Evolutionary conservation across 2,797 vertebrate species (phyloP), one percentile per base, ranked within the genome.

Genomic region (Acanthurus leucopareius): DNA sequence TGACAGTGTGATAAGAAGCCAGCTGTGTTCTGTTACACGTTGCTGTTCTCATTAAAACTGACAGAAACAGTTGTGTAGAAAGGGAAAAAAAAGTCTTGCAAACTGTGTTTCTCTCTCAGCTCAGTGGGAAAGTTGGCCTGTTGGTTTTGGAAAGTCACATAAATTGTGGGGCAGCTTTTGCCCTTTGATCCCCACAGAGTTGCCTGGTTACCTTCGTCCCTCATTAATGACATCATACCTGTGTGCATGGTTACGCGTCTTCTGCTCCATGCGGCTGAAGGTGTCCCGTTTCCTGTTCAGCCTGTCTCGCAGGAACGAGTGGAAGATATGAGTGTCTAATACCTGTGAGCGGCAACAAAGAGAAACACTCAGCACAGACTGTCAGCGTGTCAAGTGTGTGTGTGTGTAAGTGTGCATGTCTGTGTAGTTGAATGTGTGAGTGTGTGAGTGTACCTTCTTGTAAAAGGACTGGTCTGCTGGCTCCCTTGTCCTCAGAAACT

Each of bases 291-390:
- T 97, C 80, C 95, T 95, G 87, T 93, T 99, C 48, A 99, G 96
- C 70, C 97, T 96, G 85, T 97, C 98, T 90, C 97, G 96, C 56
- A 99, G 95, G 78, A 99, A 99, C 7, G 96, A 96, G 81, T 99
- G 97, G 74, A 99, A 99, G 90, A 97, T 98, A 85, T 97, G 97
- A 25, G 97, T 99, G 20, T 99, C 97, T 77, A 99, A 89, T 9
- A 97, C 97, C 98, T 99, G 92, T 13, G 45, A 19, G 7, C 32
- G 6, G 73, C 11, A 13, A 44, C 42, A 79, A 72, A 85, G 48
- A 80, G 13, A 86, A 52, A 17, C 2, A 74, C 8, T 14, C 48
- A 48, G 65, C 54, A 17, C 14, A 57, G 40, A 38, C 0, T 44
- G 48, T 77, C 25, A 72, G 56, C 11, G 25, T 3, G 13, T 20